phyloP scores from a whole-genome alignment of 1,140 invertebrate species.

The Venustaconcha ellipsiformis region DNA sequence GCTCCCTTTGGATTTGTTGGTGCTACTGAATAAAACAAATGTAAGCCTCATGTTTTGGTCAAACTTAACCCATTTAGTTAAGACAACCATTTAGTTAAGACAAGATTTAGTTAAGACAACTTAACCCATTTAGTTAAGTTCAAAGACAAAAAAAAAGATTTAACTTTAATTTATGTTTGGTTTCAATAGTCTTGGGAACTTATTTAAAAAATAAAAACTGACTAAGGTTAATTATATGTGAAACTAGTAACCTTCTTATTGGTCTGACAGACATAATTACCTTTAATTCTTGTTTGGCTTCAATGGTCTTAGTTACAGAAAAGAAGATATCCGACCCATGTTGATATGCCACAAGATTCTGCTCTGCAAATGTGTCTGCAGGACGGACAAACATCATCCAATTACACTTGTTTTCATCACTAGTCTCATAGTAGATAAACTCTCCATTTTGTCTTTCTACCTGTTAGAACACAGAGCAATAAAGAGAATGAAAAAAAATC shows the following conservation, averaged over 20 bases:
- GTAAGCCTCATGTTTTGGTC: too few relatives aligned
- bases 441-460: constrained; percentile 45
- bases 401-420: constrained; percentile 65
- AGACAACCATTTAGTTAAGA: too few relatives aligned
- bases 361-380: constrained; percentile 58
- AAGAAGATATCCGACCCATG: constrained; percentile 60
- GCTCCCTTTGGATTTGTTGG: too few relatives aligned
- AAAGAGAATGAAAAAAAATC: background rate
- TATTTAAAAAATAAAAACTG: too few relatives aligned
- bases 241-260: background rate
- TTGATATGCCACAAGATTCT: constrained; percentile 65
- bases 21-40: too few relatives aligned
- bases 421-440: constrained; percentile 52
- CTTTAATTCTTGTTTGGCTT: constrained; percentile 63
- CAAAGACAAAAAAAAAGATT: background rate
- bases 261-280: constrained; percentile 33
- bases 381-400: constrained; percentile 68
- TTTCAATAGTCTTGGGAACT: constrained; percentile 58
- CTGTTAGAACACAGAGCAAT: constrained; percentile 28
- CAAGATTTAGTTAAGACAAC: too few relatives aligned
- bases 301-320: constrained; percentile 58
- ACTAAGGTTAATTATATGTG: background rate
- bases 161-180: constrained; percentile 64
- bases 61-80: too few relatives aligned
- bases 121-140: too few relatives aligned